A percentile compares a stretch with the other conserved stretches of the same genome.
Conservation (phyloP, 2,888 invertebrate species). For the Meteorus cinctellus region DNA sequence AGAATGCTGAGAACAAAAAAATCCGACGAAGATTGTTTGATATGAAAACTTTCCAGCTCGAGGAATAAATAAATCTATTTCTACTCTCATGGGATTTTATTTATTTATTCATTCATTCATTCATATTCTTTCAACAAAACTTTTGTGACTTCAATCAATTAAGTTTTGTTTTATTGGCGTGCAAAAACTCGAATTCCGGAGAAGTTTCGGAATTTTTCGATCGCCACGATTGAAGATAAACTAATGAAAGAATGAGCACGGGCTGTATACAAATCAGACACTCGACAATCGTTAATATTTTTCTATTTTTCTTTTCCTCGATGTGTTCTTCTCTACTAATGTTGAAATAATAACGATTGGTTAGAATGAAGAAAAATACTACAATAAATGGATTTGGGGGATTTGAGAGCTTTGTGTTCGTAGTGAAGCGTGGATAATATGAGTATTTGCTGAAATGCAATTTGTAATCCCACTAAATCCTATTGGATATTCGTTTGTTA, state of each 20-base stretch:
- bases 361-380: neutral
- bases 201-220: neutral
- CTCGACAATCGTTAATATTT: neutral
- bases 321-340: too few relatives aligned
- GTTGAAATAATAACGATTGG: too few relatives aligned
- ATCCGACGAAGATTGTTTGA: slow-evolving; percentile 3
- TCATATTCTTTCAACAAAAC: neutral
- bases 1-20: neutral
- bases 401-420: neutral
- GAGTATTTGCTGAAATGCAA: neutral
- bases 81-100: neutral
- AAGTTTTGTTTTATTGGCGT: neutral
- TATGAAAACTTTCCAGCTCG: neutral
- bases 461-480: neutral
- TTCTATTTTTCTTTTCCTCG: neutral
- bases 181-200: neutral
- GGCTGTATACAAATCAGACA: neutral
- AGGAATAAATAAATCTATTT: slow-evolving; percentile 13
- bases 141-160: neutral
- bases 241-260: neutral
- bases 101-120: neutral
- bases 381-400: neutral
- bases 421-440: neutral
- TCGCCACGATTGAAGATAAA: neutral
- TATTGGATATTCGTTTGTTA: neutral